Evolutionary conservation across 2,888 invertebrate species (phyloP).

Genomic region (Nephrotoma appendiculata): DNA sequence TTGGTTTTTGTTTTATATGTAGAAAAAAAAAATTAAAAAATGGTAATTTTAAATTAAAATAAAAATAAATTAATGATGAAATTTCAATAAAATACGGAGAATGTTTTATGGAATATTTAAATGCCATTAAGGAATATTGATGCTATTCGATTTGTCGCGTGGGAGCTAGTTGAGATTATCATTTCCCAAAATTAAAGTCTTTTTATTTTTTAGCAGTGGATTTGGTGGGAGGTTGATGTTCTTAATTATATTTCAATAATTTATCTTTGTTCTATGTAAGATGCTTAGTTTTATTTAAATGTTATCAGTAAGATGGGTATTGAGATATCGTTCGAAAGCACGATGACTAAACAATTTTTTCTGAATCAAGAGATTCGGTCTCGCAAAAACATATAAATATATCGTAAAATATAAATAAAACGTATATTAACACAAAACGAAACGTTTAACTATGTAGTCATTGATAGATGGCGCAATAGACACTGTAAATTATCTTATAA

Average conservation of each 20-base stretch:
- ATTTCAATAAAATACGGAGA: neutral
- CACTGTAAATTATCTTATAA: too few relatives aligned
- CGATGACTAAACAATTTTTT: too few relatives aligned
- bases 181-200: neutral
- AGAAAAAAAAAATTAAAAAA: neutral
- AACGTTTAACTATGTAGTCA: too few relatives aligned
- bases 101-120: neutral
- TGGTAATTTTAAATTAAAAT: neutral
- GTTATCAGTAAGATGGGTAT: neutral
- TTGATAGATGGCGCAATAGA: too few relatives aligned
- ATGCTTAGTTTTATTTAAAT: neutral
- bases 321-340: neutral
- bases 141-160: neutral
- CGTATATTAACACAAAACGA: too few relatives aligned
- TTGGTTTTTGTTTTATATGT: neutral
- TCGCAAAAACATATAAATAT: too few relatives aligned
- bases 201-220: neutral
- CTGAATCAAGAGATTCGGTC: too few relatives aligned
- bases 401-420: too few relatives aligned
- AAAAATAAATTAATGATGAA: neutral
- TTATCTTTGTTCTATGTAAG: neutral
- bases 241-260: neutral
- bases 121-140: neutral
- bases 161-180: neutral
- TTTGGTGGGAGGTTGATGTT: neutral